Percentiles rank a stretch among this genome's conserved stretches.
These are phyloP conservation scores for Oncorhynchus nerka DNA, from an alignment of 2,113 vertebrate genomes.

Conservation along the genomic window DNA sequence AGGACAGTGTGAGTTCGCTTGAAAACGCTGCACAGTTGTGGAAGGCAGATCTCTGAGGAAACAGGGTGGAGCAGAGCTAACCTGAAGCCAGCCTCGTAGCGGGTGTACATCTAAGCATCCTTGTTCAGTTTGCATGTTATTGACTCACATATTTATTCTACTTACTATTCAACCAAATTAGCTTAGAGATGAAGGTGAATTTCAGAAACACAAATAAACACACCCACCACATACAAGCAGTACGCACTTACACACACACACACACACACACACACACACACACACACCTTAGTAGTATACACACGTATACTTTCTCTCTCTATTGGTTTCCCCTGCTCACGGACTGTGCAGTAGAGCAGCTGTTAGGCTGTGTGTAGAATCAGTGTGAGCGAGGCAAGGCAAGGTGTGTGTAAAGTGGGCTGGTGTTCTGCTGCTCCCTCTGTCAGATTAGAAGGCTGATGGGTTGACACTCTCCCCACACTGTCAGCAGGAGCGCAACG, in stretches of 20 bases:
- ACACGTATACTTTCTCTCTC: no score
- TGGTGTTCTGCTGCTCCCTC: neutral
- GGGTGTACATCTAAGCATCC: neutral
- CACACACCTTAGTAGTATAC: no score
- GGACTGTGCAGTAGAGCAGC: no score
- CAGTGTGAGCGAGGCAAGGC: neutral
- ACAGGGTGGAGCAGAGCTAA: neutral
- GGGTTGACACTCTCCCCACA: neutral
- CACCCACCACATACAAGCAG: no score
- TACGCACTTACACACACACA: no score
- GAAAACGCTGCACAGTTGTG: neutral
- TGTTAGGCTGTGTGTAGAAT: neutral
- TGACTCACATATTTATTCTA: no score
- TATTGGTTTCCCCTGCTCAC: no score
- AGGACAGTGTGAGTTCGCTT: neutral
- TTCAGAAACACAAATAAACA: no score
- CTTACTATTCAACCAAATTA: no score
- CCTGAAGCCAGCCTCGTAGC: neutral
- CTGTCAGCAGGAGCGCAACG: slow-evolving; percentile 6
- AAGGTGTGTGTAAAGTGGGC: neutral
- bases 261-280: no score
- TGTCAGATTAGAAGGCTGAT: slow-evolving; percentile 28
- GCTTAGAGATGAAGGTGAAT: no score
- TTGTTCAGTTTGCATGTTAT: neutral
- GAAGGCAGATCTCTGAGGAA: neutral